These are phyloP conservation scores for Drosophila seguyi DNA, from an alignment of 1,140 invertebrate species.

Conservation along the genomic window DNA sequence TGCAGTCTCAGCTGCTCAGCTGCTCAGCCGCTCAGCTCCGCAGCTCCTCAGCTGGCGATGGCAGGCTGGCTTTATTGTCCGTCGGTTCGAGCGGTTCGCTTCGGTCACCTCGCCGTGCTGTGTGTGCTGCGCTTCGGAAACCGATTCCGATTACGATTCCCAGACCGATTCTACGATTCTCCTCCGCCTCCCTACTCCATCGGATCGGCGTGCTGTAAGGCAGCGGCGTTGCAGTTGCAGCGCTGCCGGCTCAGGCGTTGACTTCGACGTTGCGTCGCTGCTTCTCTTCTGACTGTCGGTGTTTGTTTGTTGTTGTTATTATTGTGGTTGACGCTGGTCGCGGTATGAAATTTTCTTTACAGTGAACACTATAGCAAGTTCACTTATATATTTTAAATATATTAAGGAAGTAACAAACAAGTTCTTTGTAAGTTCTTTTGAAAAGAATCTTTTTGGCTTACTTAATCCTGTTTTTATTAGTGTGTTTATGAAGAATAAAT, in stretches of 20 bases:
- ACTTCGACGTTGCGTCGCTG: slow-evolving; percentile 13
- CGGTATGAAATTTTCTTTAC: slow-evolving; percentile 71
- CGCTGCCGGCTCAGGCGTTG: slow-evolving; percentile 29
- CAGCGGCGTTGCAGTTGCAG: slow-evolving; percentile 39
- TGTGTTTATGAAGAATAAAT: slow-evolving; percentile 19
- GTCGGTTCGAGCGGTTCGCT: slow-evolving; percentile 81
- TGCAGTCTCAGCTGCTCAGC: slow-evolving; percentile 38
- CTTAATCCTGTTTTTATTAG: slow-evolving; percentile 28
- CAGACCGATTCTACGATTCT: slow-evolving; percentile 24
- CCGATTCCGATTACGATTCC: slow-evolving; percentile 29
- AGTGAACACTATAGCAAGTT: background rate
- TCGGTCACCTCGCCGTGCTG: slow-evolving; percentile 62
- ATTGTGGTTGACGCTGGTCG: slow-evolving; percentile 78
- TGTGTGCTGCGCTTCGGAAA: slow-evolving; percentile 52
- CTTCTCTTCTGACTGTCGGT: slow-evolving; percentile 49
- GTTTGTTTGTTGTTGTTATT: slow-evolving; percentile 58
- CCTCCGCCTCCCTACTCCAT: background rate
- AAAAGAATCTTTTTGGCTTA: background rate
- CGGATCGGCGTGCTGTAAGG: slow-evolving; percentile 34
- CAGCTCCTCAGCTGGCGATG: slow-evolving; percentile 56
- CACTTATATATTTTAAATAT: no score
- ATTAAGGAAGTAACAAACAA: background rate
- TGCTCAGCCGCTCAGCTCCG: slow-evolving; percentile 32
- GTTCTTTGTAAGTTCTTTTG: background rate
- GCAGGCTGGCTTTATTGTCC: slow-evolving; percentile 78